phyloP scores from a whole-genome alignment of 2,113 vertebrate genomes.

The Phaethornis superciliosus region DNA sequence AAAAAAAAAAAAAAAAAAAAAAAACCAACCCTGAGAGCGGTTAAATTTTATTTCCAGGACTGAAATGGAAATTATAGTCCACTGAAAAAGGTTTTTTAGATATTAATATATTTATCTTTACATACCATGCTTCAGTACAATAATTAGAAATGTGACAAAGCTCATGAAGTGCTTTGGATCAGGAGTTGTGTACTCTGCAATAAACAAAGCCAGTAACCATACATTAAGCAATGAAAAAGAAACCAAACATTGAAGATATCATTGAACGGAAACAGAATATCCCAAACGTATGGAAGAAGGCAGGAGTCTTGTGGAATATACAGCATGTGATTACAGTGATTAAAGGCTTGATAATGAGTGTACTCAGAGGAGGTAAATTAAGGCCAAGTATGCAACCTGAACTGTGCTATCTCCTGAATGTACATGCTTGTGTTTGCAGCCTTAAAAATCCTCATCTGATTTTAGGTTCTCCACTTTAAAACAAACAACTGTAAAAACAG shows the following conservation, averaged over 20 bases:
- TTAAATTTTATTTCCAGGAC: neutral
- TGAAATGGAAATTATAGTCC: neutral
- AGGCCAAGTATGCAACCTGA: neutral
- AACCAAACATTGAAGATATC: neutral
- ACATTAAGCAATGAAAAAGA: neutral
- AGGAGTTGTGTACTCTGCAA: neutral
- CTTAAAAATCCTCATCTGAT: neutral
- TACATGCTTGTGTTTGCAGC: neutral
- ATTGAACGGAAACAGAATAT: neutral
- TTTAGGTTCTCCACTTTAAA: neutral
- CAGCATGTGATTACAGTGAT: neutral
- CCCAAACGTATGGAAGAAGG: neutral
- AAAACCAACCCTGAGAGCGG: accelerated
- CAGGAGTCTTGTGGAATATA: neutral
- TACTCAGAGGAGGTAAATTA: neutral
- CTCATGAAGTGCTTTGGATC: neutral
- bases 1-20: neutral
- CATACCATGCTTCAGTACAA: neutral
- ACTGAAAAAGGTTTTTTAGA: neutral
- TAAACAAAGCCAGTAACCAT: neutral
- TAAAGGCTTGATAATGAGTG: neutral
- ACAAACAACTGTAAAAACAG: neutral
- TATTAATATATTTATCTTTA: neutral
- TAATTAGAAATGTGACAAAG: neutral
- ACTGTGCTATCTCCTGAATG: neutral